Evolutionary conservation across 2,113 vertebrate genomes (phyloP), one percentile per base, ranked within the genome.

Genomic region (Calonectris borealis): DNA sequence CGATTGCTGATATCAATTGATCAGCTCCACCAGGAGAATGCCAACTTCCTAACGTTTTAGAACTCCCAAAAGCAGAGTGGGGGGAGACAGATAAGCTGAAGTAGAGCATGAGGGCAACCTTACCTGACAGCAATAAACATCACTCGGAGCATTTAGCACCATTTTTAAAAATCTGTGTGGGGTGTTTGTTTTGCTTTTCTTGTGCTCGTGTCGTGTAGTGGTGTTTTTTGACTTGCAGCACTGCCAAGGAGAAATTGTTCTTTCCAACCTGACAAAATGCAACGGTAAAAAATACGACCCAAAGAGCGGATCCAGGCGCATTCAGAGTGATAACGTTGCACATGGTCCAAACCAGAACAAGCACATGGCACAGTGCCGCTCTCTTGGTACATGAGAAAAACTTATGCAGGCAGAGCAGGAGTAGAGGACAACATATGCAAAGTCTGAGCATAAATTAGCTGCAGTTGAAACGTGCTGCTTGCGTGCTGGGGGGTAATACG

Each of bases 401-500:
- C 8, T 48, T 38, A 8, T 0, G 8, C 21, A 40, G 27, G 34
- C 12, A 27, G 70, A 38, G 27, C 11, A 14, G 60, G 60, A 57
- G 60, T 40, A 20, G 60, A 55, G 60, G 42, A 66, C 21, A 22
- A 27, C 15, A 6, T 11, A 6, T 14, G 40, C 34, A 7, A 40
- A 75, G 40, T 57, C 51, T 12, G 51, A 55, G 52, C 42, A n/a
- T 40, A 22, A 34, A 10, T 13, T 25, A 46, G 38, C 34, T 11
- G 40, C 38, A 14, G 21, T 25, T 64, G 32, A 27, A 48, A 48
- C 7, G 29, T n/a, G 52, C 11, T 22, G 18, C 36, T 58, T 42
- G 61, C 0, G 1, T 49, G n/a, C n/a, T 29, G 11, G 27, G 60
- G 27, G 10, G 7, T 72, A 21, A 21, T 36, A 20, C 0, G 1